These are phyloP conservation scores for Mesoclemmys tuberculata DNA, from an alignment of 2,113 vertebrate genomes.

Conservation along the genomic window DNA sequence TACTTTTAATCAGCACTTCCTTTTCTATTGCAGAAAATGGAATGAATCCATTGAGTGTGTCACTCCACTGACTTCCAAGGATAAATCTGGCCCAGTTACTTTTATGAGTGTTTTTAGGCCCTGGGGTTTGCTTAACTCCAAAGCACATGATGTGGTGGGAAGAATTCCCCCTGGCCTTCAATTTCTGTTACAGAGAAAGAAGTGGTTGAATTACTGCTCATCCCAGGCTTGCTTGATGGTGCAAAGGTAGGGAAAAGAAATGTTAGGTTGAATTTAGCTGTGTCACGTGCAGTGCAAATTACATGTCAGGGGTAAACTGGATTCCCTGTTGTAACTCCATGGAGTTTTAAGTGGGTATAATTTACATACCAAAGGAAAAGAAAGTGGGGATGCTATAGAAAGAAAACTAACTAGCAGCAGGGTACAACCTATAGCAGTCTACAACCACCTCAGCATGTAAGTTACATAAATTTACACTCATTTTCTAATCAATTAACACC, in stretches of 20 bases:
- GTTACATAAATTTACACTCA: neutral
- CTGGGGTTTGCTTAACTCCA: rapidly evolving
- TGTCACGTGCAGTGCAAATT: neutral
- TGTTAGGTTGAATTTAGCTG: neutral
- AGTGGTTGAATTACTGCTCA: neutral
- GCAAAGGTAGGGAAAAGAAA: neutral
- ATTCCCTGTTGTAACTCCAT: neutral
- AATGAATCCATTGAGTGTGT: neutral
- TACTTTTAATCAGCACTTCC: neutral
- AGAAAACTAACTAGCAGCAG: neutral
- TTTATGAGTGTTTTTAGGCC: neutral
- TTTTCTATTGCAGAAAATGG: neutral
- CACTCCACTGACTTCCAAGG: neutral
- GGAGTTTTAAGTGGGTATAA: neutral
- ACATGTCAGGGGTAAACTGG: neutral
- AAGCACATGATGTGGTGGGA: neutral
- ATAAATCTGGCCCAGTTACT: neutral
- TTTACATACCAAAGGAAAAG: neutral
- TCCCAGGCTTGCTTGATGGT: neutral
- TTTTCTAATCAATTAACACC: neutral
- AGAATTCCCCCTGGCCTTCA: neutral
- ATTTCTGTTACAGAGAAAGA: neutral
- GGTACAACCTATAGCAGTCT: neutral
- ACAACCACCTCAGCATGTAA: neutral
- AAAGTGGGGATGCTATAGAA: neutral